Conservation (phyloP, 2,113 vertebrate species). For the Otocyon megalotis region DNA sequence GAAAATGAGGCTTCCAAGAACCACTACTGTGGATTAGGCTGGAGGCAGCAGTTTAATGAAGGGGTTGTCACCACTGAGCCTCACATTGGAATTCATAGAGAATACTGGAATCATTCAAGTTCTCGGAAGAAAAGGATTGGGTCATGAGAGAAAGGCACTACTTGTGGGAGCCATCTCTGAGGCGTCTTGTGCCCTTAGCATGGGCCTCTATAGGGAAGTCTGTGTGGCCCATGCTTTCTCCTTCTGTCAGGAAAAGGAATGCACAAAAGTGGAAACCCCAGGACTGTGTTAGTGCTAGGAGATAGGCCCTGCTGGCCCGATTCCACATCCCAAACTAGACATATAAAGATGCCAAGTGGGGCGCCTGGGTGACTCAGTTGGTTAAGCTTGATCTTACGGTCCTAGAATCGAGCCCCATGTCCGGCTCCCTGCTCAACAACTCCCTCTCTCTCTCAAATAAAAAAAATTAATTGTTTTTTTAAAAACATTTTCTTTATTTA, state of each 20-base stretch:
- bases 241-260: background rate
- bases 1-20: background rate
- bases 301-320: background rate
- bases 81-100: background rate
- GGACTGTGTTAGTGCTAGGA: background rate
- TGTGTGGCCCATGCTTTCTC: background rate
- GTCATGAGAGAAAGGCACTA: background rate
- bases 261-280: background rate
- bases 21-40: background rate
- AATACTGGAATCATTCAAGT: background rate
- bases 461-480: too few species aligned
- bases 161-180: background rate
- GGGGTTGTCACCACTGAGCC: background rate
- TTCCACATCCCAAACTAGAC: background rate
- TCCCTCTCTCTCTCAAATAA: too few species aligned
- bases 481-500: too few species aligned
- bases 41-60: background rate
- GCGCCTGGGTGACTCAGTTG: background rate
- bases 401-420: accelerated
- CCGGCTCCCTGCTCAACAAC: background rate
- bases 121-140: background rate
- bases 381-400: background rate
- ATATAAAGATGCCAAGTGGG: background rate
- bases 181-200: background rate
- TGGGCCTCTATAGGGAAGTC: background rate